A percentile compares a stretch with the other conserved stretches of the same genome.
phyloP scores from a whole-genome alignment of 1,140 invertebrate genomes.

The Brachionus paranguensis region DNA sequence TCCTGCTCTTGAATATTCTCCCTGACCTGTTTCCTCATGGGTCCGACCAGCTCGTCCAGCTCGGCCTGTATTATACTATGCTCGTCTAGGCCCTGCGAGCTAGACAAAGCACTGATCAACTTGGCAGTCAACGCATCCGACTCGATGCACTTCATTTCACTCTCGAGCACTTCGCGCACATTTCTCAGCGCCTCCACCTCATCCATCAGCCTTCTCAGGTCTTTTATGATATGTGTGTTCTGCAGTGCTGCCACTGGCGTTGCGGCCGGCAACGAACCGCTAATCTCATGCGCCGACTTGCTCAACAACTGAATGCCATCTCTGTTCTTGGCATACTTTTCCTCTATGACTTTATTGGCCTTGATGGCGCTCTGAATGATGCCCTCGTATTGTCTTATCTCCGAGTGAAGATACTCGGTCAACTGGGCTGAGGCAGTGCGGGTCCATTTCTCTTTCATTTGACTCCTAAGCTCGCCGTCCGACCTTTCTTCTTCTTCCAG shows the following conservation, averaged over 20 bases:
- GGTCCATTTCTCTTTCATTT: constrained; percentile 83
- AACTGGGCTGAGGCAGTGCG: constrained; percentile 78
- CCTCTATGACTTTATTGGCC: constrained; percentile 70
- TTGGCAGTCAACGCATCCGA: constrained; percentile 68
- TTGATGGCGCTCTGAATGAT: constrained; percentile 83
- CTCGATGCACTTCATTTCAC: constrained; percentile 73
- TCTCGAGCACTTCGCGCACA: constrained; percentile 79
- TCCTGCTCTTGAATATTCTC: constrained; percentile 75
- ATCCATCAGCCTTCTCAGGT: constrained; percentile 73
- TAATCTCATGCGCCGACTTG: constrained; percentile 62
- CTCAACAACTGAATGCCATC: constrained; percentile 76
- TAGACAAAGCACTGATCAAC: constrained; percentile 71
- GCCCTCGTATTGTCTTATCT: constrained; percentile 76
- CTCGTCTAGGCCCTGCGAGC: constrained; percentile 81
- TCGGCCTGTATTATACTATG: constrained; percentile 68
- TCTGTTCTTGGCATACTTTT: constrained; percentile 75
- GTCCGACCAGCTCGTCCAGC: constrained; percentile 71
- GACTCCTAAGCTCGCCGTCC: constrained; percentile 75
- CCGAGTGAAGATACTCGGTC: constrained; percentile 77
- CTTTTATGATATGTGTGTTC: constrained; percentile 60
- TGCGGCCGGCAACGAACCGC: constrained; percentile 53
- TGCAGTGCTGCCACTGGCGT: constrained; percentile 46
- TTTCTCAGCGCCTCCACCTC: constrained; percentile 79
- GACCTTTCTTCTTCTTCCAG: constrained; percentile 83
- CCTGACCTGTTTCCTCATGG: constrained; percentile 68